Percentiles rank a stretch among this genome's conserved stretches.
These are phyloP conservation scores for Papilio helenus DNA, from an alignment of 1,140 invertebrate species.

Conservation along the genomic window DNA sequence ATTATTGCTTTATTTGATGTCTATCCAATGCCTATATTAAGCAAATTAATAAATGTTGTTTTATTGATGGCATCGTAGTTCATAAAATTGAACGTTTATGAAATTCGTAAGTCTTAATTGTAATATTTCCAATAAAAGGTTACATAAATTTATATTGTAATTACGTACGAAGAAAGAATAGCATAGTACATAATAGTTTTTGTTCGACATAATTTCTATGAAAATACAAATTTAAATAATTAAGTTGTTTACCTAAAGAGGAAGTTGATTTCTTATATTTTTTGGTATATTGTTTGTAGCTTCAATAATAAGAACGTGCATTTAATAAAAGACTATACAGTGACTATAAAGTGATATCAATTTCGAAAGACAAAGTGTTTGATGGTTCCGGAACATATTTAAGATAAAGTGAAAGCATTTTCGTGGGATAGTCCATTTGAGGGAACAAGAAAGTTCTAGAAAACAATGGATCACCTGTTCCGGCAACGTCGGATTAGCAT, in stretches of 20 bases:
- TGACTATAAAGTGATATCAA: not conserved
- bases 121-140: too few species aligned
- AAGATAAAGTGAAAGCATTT: constrained; percentile 78
- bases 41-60: too few species aligned
- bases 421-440: constrained; percentile 61
- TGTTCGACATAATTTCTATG: not conserved
- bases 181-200: not conserved
- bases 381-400: constrained; percentile 45
- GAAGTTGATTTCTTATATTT: not conserved
- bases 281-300: not conserved
- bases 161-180: not conserved
- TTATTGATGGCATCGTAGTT: too few species aligned
- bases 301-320: not conserved
- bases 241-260: not conserved
- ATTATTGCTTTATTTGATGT: not conserved
- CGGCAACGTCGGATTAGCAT: constrained; percentile 74
- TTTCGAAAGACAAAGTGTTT: constrained; percentile 26
- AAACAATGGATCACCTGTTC: constrained; percentile 78
- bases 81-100: too few species aligned
- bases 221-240: not conserved
- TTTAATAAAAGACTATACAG: not conserved
- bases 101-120: too few species aligned
- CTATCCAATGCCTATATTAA: not conserved
- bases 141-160: too few species aligned
- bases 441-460: constrained; percentile 55